A percentile compares a stretch with the other conserved stretches of the same genome.
phyloP scores from a whole-genome alignment of 2,113 vertebrate genomes.

The Chrysochloris asiatica region DNA sequence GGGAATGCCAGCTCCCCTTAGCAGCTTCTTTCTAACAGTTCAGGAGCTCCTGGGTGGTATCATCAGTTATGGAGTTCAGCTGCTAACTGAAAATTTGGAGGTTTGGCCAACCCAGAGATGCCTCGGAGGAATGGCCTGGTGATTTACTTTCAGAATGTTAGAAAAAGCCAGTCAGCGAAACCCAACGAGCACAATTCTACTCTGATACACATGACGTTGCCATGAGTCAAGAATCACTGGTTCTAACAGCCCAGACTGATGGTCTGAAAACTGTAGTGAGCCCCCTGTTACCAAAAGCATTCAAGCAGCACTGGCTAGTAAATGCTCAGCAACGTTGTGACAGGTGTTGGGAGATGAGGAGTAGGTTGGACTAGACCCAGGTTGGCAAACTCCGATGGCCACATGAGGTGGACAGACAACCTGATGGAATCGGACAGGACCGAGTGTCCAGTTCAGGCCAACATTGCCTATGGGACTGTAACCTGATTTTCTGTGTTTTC shows the following conservation, averaged over 20 bases:
- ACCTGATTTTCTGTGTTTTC: not conserved
- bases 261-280: not conserved
- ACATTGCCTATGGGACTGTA: not conserved
- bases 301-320: not conserved
- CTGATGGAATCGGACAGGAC: not conserved
- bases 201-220: not conserved
- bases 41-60: not conserved
- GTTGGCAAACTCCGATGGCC: not conserved
- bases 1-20: not conserved
- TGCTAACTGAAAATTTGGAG: not conserved
- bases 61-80: not conserved
- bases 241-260: not conserved
- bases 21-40: not conserved
- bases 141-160: not conserved
- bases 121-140: not conserved
- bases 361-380: not conserved
- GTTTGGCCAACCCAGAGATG: not conserved
- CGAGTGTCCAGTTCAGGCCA: not conserved
- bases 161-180: not conserved
- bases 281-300: not conserved
- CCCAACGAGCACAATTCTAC: not conserved
- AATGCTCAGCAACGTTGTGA: not conserved
- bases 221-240: not conserved
- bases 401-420: not conserved
- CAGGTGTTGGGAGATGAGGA: rapidly evolving